phyloP scores from a whole-genome alignment of 2,888 invertebrate genomes.

The Acanthacorydalis orientalis region DNA sequence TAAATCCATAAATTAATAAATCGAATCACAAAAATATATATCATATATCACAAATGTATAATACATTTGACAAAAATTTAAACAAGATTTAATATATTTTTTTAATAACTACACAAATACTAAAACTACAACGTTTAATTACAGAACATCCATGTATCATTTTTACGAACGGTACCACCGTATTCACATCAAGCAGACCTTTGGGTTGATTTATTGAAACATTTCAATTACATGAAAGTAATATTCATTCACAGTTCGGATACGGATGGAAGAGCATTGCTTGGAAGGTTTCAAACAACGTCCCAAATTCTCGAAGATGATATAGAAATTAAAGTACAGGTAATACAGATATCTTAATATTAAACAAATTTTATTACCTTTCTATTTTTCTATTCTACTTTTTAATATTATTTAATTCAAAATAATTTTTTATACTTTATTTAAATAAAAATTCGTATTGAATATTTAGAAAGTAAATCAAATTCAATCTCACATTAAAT shows the following conservation, averaged over 20 bases:
- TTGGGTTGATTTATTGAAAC: slow-evolving; percentile 86
- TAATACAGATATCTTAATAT: slow-evolving; percentile 17
- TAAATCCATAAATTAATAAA: too few species aligned
- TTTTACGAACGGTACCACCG: slow-evolving; percentile 90
- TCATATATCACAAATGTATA: too few species aligned
- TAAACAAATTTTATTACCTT: not conserved
- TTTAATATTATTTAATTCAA: too few species aligned
- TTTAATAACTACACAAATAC: not conserved
- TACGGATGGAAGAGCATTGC: slow-evolving; percentile 83
- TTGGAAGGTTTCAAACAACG: slow-evolving; percentile 86
- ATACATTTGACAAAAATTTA: too few species aligned
- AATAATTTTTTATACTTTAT: too few species aligned
- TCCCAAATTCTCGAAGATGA: slow-evolving; percentile 85
- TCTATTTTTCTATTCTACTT: too few species aligned
- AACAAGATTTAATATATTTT: too few species aligned
- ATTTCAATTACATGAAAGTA: slow-evolving; percentile 83
- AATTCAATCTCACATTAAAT: too few species aligned
- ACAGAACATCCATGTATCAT: slow-evolving; percentile 92
- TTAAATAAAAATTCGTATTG: too few species aligned
- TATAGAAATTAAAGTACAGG: slow-evolving; percentile 73
- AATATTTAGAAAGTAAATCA: too few species aligned
- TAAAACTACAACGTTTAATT: slow-evolving; percentile 12
- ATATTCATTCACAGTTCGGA: slow-evolving; percentile 93
- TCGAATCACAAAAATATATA: too few species aligned
- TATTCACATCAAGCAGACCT: slow-evolving; percentile 98